Percentiles rank a stretch among this genome's conserved stretches.
Conservation (phyloP, 2,113 vertebrate genomes). For the Scatophagus argus region DNA sequence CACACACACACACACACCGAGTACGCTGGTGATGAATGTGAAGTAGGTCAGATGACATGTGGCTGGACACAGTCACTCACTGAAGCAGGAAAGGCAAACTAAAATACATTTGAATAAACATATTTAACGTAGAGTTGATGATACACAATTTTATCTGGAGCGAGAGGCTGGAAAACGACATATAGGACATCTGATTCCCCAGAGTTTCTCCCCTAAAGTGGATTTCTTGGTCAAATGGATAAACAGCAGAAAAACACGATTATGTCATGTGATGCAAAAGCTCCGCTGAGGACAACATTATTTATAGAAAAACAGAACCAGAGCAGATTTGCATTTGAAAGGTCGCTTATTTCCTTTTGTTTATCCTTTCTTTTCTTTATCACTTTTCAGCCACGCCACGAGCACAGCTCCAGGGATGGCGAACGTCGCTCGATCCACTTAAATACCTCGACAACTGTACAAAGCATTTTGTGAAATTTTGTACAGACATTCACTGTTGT, state of each 20-base stretch:
- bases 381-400: background rate
- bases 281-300: slow-evolving; percentile 3
- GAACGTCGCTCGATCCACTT: too few species aligned
- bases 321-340: slow-evolving; percentile 21
- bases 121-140: background rate
- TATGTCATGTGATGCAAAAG: background rate
- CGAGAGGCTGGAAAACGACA: background rate
- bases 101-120: slow-evolving; percentile 42
- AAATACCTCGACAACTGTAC: too few species aligned
- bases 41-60: slow-evolving; percentile 64
- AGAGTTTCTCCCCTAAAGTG: background rate
- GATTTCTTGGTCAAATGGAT: background rate
- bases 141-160: background rate
- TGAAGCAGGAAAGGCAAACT: slow-evolving; percentile 16
- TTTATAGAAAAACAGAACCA: slow-evolving; percentile 33
- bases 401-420: background rate
- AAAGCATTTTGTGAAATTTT: too few species aligned
- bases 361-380: background rate
- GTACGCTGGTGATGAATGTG: slow-evolving; percentile 19
- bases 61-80: slow-evolving; percentile 15
- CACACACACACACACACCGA: slow-evolving; percentile 8
- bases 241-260: slow-evolving; percentile 24
- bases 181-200: slow-evolving; percentile 3
- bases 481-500: background rate
- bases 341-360: background rate